A percentile compares a stretch with the other conserved stretches of the same genome.
These are phyloP conservation scores for Orthosia incerta DNA, from an alignment of 2,888 invertebrate genomes.

Conservation along the genomic window DNA sequence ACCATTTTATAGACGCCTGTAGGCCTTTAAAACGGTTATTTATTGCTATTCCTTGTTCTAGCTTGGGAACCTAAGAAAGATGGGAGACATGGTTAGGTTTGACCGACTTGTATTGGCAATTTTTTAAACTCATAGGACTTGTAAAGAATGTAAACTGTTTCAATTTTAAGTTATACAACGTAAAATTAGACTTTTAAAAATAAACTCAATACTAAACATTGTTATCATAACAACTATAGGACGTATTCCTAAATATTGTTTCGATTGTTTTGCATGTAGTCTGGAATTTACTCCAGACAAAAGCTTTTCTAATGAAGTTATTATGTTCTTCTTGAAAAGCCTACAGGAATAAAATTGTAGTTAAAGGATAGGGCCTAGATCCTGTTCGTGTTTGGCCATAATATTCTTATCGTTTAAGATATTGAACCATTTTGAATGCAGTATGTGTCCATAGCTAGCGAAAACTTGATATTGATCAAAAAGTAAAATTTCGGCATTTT, in stretches of 20 bases:
- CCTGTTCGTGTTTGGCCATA: neutral
- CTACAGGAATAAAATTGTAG: too few species aligned
- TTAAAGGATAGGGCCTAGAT: too few species aligned
- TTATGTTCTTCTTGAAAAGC: neutral
- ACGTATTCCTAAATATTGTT: constrained; percentile 9
- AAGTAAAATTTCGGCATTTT: neutral
- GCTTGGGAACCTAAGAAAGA: constrained; percentile 23
- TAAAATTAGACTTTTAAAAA: neutral
- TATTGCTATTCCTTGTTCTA: constrained; percentile 31
- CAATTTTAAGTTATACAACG: neutral
- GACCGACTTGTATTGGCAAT: too few species aligned
- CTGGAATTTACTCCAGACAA: neutral
- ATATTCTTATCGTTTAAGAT: neutral
- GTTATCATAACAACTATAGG: constrained; percentile 10
- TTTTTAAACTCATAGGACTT: too few species aligned
- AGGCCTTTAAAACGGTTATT: constrained; percentile 25
- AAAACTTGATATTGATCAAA: constrained; percentile 5
- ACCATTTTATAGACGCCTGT: constrained; percentile 27
- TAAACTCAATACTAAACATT: neutral
- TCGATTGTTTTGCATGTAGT: neutral
- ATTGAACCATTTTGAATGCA: neutral
- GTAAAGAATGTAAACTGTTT: neutral
- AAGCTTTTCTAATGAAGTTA: neutral
- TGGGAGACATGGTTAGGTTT: neutral
- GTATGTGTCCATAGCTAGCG: neutral